Evolutionary conservation across 2,797 vertebrate species (phyloP).

Genomic region (Perdix hodgsoniae): DNA sequence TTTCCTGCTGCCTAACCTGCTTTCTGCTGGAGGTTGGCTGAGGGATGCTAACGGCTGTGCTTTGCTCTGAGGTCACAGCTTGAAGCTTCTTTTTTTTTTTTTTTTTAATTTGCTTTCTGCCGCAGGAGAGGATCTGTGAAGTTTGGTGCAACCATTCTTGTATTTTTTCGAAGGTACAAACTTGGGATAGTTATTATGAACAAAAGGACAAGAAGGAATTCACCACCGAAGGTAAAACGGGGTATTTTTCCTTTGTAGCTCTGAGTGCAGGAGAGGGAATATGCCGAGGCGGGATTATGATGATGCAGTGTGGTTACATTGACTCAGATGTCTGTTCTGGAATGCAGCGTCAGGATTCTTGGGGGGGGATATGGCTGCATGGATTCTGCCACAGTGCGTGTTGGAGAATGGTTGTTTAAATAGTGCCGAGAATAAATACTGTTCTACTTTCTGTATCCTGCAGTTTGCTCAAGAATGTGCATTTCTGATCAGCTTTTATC

Average conservation of each 20-base stretch:
- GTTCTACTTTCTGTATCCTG: constrained; percentile 13
- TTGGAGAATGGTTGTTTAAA: constrained; percentile 16
- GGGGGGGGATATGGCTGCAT: constrained; percentile 2
- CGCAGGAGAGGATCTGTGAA: constrained; percentile 80
- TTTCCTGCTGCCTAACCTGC: constrained; percentile 77
- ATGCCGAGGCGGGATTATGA: constrained; percentile 66
- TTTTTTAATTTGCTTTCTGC: constrained; percentile 86
- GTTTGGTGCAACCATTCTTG: constrained; percentile 45
- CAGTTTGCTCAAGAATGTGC: constrained; percentile 8
- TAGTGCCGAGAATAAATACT: background rate
- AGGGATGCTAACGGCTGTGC: constrained; percentile 76
- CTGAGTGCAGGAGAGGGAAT: constrained; percentile 55
- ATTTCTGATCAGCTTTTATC: constrained; percentile 36
- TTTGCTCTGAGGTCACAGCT: constrained; percentile 86
- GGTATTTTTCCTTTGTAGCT: constrained; percentile 54
- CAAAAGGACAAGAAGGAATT: constrained; percentile 47
- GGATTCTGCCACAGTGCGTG: background rate
- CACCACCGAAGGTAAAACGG: constrained; percentile 79
- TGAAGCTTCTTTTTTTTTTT: constrained; percentile 80
- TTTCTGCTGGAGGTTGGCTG: constrained; percentile 75
- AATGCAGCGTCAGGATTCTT: constrained; percentile 60
- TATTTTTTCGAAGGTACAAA: constrained; percentile 53
- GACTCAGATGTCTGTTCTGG: constrained; percentile 51
- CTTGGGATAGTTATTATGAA: constrained; percentile 69
- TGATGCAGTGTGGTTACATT: constrained; percentile 53